Evolutionary conservation across 2,797 vertebrate genomes (phyloP).

Genomic region (Hemitrygon akajei): DNA sequence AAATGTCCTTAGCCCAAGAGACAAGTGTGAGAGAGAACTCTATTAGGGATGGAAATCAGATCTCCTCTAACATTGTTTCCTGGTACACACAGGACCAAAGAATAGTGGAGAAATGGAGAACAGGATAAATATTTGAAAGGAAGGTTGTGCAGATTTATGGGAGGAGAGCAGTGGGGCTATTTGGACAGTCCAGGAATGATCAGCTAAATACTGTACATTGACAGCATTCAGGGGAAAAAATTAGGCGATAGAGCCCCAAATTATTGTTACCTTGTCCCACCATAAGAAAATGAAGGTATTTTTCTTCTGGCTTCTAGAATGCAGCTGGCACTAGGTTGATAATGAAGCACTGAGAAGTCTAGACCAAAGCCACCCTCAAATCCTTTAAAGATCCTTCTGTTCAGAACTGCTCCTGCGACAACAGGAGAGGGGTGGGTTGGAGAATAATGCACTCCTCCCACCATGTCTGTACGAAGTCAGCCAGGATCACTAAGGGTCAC

Average conservation of each 20-base stretch:
- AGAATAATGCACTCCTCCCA: background rate
- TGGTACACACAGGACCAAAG: background rate
- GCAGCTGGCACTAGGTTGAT: too few species aligned
- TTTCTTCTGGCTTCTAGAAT: background rate
- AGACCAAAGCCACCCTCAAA: background rate
- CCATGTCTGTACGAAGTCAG: background rate
- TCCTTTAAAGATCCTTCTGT: background rate
- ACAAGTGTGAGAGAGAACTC: too few species aligned
- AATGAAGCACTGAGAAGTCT: too few species aligned
- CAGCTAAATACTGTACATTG: too few species aligned
- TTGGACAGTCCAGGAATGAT: background rate
- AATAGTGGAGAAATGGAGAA: too few species aligned
- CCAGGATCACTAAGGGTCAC: background rate
- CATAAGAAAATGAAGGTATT: background rate
- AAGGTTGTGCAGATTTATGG: too few species aligned
- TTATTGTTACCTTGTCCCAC: background rate
- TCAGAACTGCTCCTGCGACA: background rate
- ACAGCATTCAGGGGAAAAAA: background rate
- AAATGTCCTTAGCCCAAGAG: too few species aligned
- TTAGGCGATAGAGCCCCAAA: background rate
- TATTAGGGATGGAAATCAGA: background rate
- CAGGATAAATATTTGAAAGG: background rate
- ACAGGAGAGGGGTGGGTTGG: background rate
- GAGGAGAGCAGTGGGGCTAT: background rate
- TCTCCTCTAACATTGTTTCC: background rate